Base-by-base conservation (phyloP, 2,888 invertebrate species). In the Ormyrus rosae region DNA sequence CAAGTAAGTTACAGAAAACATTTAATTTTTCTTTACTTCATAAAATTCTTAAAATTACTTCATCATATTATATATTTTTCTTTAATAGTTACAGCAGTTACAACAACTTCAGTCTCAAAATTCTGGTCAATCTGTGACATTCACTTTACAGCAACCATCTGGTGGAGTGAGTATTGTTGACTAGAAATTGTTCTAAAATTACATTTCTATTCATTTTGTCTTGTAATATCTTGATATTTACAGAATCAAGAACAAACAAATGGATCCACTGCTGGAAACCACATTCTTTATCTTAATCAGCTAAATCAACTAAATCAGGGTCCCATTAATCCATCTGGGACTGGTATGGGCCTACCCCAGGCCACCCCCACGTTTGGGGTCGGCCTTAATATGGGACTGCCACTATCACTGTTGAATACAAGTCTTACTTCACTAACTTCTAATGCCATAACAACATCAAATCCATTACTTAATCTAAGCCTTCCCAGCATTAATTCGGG, bases 291-390 rank as follows among this genome's bases (percentile, higher is more conserved):
- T 84, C 84, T 91, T 83, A 91, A 91, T 81, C 90, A 90, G 83
- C 85, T 90, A 83, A 90, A 90, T 78, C 90, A 91, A 83, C 87
- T 91, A 85, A 91, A 90, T 90, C 90, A 90, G 85, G 87, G 89
- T 88, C 87, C 89, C 83, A 87, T 91, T 84, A 90, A 90, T 88
- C 86, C 89, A 83, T 87, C 90, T 70, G 91, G 91, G 89, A 90
- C 90, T 86, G 90, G 90, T 87, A 91, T 91, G 91, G 91, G 91
- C 89, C 89, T 91, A 87, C 90, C 90, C 88, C 90, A 90, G 88
- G 90, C 91, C 89, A 89, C 89, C 91, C 91, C 91, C 89, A 88
- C 91, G 87, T 90, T 91, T 88, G 91, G 91, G 91, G 91, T 91
- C 86, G 91, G 91, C 90, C 91, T 91, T 85, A 90, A 91, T 85